Conservation (phyloP, 1,140 invertebrate species). For the Apis florea region DNA sequence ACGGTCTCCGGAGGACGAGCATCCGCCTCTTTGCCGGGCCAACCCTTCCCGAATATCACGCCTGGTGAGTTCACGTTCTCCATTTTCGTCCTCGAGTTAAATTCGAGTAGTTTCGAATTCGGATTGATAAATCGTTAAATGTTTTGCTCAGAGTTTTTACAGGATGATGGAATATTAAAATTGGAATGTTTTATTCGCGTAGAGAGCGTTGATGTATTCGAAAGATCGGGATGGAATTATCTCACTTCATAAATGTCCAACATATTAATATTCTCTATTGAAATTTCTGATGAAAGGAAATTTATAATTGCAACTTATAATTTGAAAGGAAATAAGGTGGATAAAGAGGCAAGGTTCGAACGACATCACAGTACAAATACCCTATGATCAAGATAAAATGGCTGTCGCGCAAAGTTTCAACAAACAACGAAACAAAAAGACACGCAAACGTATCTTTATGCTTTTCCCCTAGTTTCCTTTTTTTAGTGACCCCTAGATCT, state of each 20-base stretch:
- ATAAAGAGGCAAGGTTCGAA: too few species aligned
- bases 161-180: background rate
- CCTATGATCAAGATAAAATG: too few species aligned
- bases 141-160: background rate
- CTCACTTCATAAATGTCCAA: too few species aligned
- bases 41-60: conserved; percentile 70
- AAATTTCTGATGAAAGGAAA: too few species aligned
- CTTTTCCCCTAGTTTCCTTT: background rate
- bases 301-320: too few species aligned
- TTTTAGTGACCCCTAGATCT: background rate
- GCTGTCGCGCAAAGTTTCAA: background rate
- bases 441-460: background rate
- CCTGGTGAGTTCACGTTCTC: conserved; percentile 65
- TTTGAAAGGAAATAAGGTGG: too few species aligned
- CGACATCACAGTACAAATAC: too few species aligned
- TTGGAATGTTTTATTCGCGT: too few species aligned
- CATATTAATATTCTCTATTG: too few species aligned
- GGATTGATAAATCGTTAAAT: too few species aligned
- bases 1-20: conserved; percentile 88
- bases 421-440: background rate
- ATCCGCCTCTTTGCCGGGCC: conserved; percentile 83
- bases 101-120: background rate
- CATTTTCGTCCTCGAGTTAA: background rate
- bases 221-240: too few species aligned
- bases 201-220: too few species aligned